Evolutionary conservation across 2,797 vertebrate genomes (phyloP), one percentile per base, ranked within the genome.

Genomic region (Lutjanus campechanus): DNA sequence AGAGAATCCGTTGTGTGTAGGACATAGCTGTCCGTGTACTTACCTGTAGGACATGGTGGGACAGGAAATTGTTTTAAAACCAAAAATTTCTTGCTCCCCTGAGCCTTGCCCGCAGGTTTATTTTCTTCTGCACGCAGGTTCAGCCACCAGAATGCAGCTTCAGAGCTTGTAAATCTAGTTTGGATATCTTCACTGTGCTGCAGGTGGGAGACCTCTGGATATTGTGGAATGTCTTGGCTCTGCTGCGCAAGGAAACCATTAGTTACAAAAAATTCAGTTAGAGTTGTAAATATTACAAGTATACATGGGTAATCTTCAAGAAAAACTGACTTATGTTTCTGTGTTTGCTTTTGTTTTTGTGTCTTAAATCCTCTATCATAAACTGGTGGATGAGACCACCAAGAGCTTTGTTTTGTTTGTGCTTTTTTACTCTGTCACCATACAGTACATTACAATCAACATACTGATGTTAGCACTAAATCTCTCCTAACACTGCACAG

Each of bases 191-290:
- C 51, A 11, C 84, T 76, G 66, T 79, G 74, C 68, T 84, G 79
- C 91, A 93, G 92, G 84, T 91, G 85, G 81, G 87, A 91, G 78
- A 82, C 82, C 77, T 87, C 86, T 79, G 89, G 86, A 90, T 88
- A 89, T 81, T 67, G 58, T 81, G 85, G 69, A 89, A 91, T 92
- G 81, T 84, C 76, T 90, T 90, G 88, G 90, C 89, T 73, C 81
- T 53, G 69, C 50, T 84, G 67, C 6, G 47, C 78, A 81, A 81
- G 73, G 83, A 89, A 92, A 82, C 76, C 76, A 84, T 69, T 41
- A 71, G 84, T 80, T 62, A 68, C 47, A 43, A 49, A 81, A 82
- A 77, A 79, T 69, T 84, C 53, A 82, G 56, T 78, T 47, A 44
- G 83, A 80, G 76, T 62, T 82, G 54, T 79, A 88, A 90, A 84